A percentile compares a stretch with the other conserved stretches of the same genome.
phyloP scores from a whole-genome alignment of 2,888 invertebrate genomes.

The Euphydryas editha region DNA sequence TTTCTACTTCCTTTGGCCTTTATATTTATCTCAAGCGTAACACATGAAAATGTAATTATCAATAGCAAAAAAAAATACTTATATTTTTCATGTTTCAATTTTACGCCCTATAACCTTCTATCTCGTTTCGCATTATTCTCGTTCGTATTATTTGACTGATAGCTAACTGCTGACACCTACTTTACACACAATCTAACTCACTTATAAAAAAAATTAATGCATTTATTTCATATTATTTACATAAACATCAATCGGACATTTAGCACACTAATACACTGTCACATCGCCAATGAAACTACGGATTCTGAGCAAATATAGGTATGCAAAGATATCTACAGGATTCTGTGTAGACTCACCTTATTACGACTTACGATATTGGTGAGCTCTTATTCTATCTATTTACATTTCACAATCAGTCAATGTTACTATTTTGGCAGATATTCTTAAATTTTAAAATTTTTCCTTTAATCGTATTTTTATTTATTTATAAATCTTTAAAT shows the following conservation, averaged over 20 bases:
- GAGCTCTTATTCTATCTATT: conserved; percentile 78
- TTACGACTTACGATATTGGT: conserved; percentile 70
- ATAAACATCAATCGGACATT: conserved; percentile 61
- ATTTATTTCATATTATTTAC: conserved; percentile 43
- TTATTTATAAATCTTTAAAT: conserved; percentile 30
- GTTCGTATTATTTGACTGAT: neutral
- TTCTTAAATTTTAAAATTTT: conserved; percentile 46
- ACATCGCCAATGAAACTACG: conserved; percentile 67
- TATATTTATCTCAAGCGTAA: conserved; percentile 10
- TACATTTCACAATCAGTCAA: conserved; percentile 83
- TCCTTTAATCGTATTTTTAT: conserved; percentile 29
- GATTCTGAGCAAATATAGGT: conserved; percentile 82
- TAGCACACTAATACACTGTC: conserved; percentile 78
- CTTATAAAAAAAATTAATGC: conserved; percentile 53
- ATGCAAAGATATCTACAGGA: conserved; percentile 79
- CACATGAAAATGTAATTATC: neutral
- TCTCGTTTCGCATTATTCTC: neutral
- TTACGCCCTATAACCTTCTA: neutral
- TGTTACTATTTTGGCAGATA: conserved; percentile 78
- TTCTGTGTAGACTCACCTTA: conserved; percentile 64
- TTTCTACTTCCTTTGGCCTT: conserved; percentile 11
- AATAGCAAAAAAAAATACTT: conserved; percentile 2
- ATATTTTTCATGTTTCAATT: neutral
- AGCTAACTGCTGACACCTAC: neutral
- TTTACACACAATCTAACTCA: conserved; percentile 30